A percentile compares a stretch with the other conserved stretches of the same genome.
These are phyloP conservation scores for Hypotaenidia philippensis DNA, from an alignment of 2,797 vertebrate genomes.

Conservation along the genomic window DNA sequence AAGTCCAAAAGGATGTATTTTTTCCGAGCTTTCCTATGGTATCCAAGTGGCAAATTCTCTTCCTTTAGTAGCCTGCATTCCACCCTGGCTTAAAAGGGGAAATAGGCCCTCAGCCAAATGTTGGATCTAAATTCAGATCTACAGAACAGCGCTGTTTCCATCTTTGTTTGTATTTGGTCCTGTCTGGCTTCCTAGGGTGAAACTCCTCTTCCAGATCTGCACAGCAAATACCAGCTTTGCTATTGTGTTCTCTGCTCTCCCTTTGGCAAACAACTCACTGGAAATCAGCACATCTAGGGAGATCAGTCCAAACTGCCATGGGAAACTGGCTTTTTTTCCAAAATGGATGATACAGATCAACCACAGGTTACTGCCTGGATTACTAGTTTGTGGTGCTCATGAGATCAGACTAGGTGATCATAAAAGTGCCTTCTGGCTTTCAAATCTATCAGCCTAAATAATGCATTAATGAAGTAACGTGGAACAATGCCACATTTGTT, in stretches of 20 bases:
- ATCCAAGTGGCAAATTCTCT: neutral
- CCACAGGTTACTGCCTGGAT: conserved; percentile 60
- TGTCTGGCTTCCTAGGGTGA: conserved; percentile 64
- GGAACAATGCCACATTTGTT: conserved; percentile 60
- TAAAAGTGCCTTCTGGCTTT: conserved; percentile 68
- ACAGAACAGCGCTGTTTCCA: conserved; percentile 32
- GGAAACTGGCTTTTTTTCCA: conserved; percentile 69
- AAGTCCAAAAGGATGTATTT: neutral
- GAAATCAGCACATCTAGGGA: conserved; percentile 54
- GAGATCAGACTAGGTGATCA: conserved; percentile 70
- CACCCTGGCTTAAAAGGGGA: conserved; percentile 2
- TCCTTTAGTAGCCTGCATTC: neutral
- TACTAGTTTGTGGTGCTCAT: conserved; percentile 47
- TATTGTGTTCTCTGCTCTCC: conserved; percentile 26
- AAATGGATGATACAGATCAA: conserved; percentile 60
- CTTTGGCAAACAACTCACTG: conserved; percentile 27
- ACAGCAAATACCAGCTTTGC: conserved; percentile 35
- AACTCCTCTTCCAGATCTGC: conserved; percentile 44
- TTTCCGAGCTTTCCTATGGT: neutral
- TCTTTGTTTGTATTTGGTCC: conserved; percentile 64
- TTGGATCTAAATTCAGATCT: conserved; percentile 57
- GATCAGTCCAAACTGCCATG: conserved; percentile 62
- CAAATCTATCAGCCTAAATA: conserved; percentile 47
- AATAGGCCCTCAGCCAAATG: conserved; percentile 44
- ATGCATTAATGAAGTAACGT: conserved; percentile 67